Conservation (phyloP, 2,888 invertebrate genomes). For the Sinopyrophorus schimmeli region DNA sequence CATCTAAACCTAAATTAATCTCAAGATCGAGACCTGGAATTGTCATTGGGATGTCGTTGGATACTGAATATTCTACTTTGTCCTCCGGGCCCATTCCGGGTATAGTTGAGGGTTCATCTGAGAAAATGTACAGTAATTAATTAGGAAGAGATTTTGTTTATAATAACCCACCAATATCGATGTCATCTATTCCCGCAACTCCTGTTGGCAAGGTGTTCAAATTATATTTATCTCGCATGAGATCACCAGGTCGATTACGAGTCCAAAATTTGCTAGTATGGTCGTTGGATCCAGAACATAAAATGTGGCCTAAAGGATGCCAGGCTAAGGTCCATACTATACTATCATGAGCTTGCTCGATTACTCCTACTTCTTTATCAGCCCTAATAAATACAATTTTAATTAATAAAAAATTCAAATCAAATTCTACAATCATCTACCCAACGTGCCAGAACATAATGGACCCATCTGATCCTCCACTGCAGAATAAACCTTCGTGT, state of each 20-base stretch:
- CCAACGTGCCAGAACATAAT: slow-evolving; percentile 99
- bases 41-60: slow-evolving; percentile 74
- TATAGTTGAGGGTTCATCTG: slow-evolving; percentile 79
- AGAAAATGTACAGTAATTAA: background rate
- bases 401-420: too few relatives aligned
- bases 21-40: slow-evolving; percentile 90
- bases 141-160: too few relatives aligned
- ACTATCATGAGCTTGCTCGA: slow-evolving; percentile 98
- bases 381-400: too few relatives aligned
- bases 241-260: slow-evolving; percentile 95
- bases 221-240: slow-evolving; percentile 98
- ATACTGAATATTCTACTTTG: slow-evolving; percentile 76
- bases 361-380: slow-evolving; percentile 97
- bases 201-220: slow-evolving; percentile 89
- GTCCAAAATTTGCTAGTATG: slow-evolving; percentile 99
- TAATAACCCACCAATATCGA: slow-evolving; percentile 63
- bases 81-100: slow-evolving; percentile 99
- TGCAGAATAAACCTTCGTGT: slow-evolving; percentile 96
- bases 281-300: slow-evolving; percentile 99
- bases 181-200: slow-evolving; percentile 70
- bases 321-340: slow-evolving; percentile 99
- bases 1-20: slow-evolving; percentile 63
- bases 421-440: slow-evolving; percentile 57
- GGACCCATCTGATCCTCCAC: slow-evolving; percentile 98
- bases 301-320: slow-evolving; percentile 98